Conservation (phyloP, 2,888 invertebrate genomes). For the Eupithecia centaureata region DNA sequence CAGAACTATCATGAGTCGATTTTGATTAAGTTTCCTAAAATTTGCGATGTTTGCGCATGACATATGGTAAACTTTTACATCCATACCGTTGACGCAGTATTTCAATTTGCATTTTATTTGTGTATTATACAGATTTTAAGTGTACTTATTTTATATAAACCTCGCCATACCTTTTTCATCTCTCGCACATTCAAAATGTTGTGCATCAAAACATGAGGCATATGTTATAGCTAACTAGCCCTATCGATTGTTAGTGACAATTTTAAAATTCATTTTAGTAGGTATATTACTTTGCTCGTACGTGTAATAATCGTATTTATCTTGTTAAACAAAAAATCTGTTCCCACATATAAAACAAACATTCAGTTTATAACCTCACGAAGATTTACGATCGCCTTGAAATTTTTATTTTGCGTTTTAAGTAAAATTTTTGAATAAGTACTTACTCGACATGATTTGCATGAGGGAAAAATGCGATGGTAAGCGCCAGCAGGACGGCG, state of each 20-base stretch:
- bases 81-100: slow-evolving; percentile 11
- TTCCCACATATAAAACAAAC: slow-evolving; percentile 51
- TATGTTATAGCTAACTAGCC: background rate
- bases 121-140: background rate
- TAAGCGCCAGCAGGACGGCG: slow-evolving; percentile 85
- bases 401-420: slow-evolving; percentile 43
- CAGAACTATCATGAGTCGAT: background rate
- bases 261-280: background rate
- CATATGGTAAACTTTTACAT: slow-evolving; percentile 2
- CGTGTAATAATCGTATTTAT: background rate
- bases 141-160: background rate
- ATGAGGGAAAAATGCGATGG: slow-evolving; percentile 83
- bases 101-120: background rate
- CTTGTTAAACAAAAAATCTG: background rate
- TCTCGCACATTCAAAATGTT: background rate
- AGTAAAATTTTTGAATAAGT: slow-evolving; percentile 11
- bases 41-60: slow-evolving; percentile 7
- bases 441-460: slow-evolving; percentile 87
- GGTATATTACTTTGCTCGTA: too few relatives aligned
- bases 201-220: background rate
- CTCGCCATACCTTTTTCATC: background rate
- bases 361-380: slow-evolving; percentile 36
- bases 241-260: background rate
- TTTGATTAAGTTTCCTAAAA: background rate
- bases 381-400: slow-evolving; percentile 55